Base-by-base conservation (phyloP, 1,140 invertebrate genomes). In the Eumeta japonica region DNA sequence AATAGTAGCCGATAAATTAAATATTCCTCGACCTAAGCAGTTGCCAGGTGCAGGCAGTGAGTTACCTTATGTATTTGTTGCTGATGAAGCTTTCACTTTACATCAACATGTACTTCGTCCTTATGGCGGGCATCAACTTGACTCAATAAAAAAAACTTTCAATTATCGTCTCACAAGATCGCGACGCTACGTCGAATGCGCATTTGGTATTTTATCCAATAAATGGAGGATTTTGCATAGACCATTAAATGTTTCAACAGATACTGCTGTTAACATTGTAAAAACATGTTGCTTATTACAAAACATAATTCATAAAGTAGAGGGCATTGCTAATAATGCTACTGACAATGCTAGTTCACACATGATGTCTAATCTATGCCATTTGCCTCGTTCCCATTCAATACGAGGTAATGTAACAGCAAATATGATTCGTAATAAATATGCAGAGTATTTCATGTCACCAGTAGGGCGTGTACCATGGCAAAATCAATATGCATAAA, bases 101-200 rank as follows among this genome's bases (percentile, higher is more conserved):
- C 39, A 33, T n/a, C 29, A 40, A 12, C 28, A 63, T 43, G 16
- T 73, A 13, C 36, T 71, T 38, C 45, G 59, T 31, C 72, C 74
- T 27, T 77, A 63, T 48, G 43, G 58, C 10, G 48, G 54, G 45
- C 58, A 38, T 35, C 10, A 33, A 12, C 34, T 71, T 24, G 35
- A 41, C 12, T 24, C 48, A 14, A 35, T 55, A 30, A 55, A 49
- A 46, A 35, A 38, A 34, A 50, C 71, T 5, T 77, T 62, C 43
- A 77, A 80, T 39, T 80, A 78, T 44, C 32, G 61, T 17, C 19
- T 71, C 9, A 45, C 45, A 12, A 43, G 59, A 32, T 63, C 28
- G 28, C 28, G 28, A 29, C 4, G 61, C 32, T 47, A 49, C 28
- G 53, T 75, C 4, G 74, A 75, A 54, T 66, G 68, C n/a, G n/a